phyloP scores from a whole-genome alignment of 2,113 vertebrate genomes.

The Aix galericulata region DNA sequence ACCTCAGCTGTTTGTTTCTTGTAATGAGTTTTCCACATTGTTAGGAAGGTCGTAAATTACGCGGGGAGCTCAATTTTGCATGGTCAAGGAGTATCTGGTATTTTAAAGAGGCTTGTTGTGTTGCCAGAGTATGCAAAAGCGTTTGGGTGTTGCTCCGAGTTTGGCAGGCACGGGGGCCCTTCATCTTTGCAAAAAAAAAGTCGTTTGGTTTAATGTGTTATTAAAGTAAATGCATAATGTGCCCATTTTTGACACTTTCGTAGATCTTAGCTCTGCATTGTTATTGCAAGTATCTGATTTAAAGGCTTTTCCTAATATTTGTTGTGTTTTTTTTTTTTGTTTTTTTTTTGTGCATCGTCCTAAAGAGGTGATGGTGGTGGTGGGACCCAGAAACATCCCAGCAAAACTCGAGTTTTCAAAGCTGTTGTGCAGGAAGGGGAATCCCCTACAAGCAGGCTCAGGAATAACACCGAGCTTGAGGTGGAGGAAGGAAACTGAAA shows the following conservation, averaged over 20 bases:
- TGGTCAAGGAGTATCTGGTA: not conserved
- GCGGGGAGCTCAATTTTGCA: not conserved
- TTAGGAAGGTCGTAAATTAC: not conserved
- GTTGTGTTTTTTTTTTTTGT: not conserved
- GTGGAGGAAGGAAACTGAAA: not conserved
- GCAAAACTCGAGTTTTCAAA: not conserved
- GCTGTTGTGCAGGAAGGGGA: not conserved
- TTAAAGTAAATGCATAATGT: not conserved
- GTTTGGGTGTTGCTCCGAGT: not conserved
- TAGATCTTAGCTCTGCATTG: not conserved
- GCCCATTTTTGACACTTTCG: accelerated
- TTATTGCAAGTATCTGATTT: not conserved
- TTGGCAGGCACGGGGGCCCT: not conserved
- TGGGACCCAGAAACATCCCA: not conserved
- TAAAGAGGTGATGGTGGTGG: not conserved
- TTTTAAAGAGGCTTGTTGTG: not conserved
- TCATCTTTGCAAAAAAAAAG: not conserved
- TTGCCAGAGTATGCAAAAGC: not conserved
- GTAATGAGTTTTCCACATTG: conserved; percentile 9
- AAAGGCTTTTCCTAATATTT: not conserved
- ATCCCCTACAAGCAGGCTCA: accelerated
- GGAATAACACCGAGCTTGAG: not conserved
- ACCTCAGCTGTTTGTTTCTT: not conserved
- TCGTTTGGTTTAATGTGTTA: not conserved
- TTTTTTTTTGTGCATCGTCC: not conserved